phyloP scores from a whole-genome alignment of 2,113 vertebrate species.

The western clawed frog (Xenopus tropicalis) region DNA sequence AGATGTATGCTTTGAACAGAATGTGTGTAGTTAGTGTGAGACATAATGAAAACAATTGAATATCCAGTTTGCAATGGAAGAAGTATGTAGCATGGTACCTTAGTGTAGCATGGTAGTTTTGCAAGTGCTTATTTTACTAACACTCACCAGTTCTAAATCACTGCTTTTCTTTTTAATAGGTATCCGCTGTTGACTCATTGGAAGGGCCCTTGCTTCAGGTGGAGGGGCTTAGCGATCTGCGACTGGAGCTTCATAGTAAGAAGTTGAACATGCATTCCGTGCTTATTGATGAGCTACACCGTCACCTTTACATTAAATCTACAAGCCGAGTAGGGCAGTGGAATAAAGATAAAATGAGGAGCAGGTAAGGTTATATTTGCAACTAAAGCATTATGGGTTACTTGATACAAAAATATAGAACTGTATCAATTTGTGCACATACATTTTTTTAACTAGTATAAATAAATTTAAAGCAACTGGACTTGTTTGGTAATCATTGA shows the following conservation, averaged over 20 bases:
- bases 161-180: slow-evolving; percentile 60
- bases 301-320: slow-evolving; percentile 95
- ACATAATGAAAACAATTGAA: no score
- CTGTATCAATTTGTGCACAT: no score
- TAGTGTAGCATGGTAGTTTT: no score
- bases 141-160: neutral
- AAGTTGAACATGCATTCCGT: slow-evolving; percentile 96
- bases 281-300: slow-evolving; percentile 91
- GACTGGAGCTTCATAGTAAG: slow-evolving; percentile 93
- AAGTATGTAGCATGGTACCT: no score
- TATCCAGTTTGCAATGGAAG: no score
- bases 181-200: slow-evolving; percentile 88
- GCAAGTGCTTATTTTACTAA: no score
- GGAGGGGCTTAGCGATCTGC: slow-evolving; percentile 89
- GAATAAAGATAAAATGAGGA: slow-evolving; percentile 71
- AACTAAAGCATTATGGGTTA: neutral
- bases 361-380: slow-evolving; percentile 51
- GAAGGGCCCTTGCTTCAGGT: slow-evolving; percentile 91
- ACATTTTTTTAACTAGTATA: no score
- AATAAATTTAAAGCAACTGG: no score
- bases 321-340: slow-evolving; percentile 83
- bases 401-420: no score
- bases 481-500: no score
- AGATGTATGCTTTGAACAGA: no score
- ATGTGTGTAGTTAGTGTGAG: no score